Evolutionary conservation across 2,113 vertebrate genomes (phyloP).

Genomic region (Etheostoma spectabile): DNA sequence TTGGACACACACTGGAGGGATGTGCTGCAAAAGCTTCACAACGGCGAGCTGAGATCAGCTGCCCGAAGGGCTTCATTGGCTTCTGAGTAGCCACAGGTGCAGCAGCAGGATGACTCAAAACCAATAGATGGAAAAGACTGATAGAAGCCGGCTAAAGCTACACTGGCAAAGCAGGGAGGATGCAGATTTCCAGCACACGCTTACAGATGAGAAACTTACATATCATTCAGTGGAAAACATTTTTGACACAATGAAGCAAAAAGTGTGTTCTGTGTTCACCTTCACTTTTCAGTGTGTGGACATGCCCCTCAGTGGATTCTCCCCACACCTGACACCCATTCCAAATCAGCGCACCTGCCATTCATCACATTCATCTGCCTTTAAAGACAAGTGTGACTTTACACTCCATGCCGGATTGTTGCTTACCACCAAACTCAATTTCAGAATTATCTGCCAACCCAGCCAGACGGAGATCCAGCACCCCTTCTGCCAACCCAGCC

Average conservation of each 20-base stretch:
- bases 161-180: constrained; percentile 21
- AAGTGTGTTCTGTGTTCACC: no score
- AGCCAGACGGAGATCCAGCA: no score
- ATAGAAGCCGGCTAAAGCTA: constrained; percentile 27
- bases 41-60: constrained; percentile 7
- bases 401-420: no score
- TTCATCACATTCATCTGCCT: no score
- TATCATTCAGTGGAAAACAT: constrained; percentile 32
- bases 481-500: no score
- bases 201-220: constrained; percentile 18
- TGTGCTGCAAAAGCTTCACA: constrained; percentile 14
- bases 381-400: no score
- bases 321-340: no score
- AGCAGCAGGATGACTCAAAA: constrained; percentile 35
- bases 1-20: constrained; percentile 18
- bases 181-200: constrained; percentile 12
- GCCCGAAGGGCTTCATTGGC: constrained; percentile 10
- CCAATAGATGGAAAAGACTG: not conserved
- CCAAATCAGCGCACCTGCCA: no score
- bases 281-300: no score
- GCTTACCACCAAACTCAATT: no score
- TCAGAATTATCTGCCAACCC: no score
- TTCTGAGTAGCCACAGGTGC: constrained; percentile 14
- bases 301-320: no score
- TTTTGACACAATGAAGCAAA: constrained; percentile 16